Percentiles rank a stretch among this genome's conserved stretches.
Conservation (phyloP, 2,113 vertebrate species). For the Cephalopholis sonnerati region DNA sequence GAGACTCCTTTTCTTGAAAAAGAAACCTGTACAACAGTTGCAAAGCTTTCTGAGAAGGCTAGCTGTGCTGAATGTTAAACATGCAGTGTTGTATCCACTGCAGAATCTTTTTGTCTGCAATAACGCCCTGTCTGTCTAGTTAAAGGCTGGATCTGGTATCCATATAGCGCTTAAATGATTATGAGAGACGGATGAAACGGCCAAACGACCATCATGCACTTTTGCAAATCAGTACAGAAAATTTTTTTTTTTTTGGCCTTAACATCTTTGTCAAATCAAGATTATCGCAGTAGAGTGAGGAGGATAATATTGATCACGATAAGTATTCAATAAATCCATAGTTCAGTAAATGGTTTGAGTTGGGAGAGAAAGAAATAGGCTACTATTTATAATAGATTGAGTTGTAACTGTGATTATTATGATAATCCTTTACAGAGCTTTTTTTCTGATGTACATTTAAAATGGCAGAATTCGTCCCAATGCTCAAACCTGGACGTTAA, state of each 20-base stretch:
- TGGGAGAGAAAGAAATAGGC: conserved; percentile 69
- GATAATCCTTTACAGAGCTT: conserved; percentile 52
- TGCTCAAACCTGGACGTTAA: conserved; percentile 72
- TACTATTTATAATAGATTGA: conserved; percentile 75
- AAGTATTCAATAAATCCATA: conserved; percentile 51
- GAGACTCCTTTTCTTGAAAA: conserved; percentile 69
- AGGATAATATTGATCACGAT: conserved; percentile 58
- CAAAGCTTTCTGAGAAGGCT: conserved; percentile 80
- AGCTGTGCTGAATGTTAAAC: conserved; percentile 78
- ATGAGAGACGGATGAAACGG: conserved; percentile 52
- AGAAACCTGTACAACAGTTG: conserved; percentile 74
- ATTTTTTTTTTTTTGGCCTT: conserved; percentile 49
- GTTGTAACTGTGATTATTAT: conserved; percentile 73
- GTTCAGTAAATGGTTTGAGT: conserved; percentile 60
- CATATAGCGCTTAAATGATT: conserved; percentile 54
- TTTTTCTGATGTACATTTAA: conserved; percentile 60
- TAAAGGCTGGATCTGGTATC: conserved; percentile 77
- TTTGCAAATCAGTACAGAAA: conserved; percentile 59
- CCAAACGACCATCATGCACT: conserved; percentile 64
- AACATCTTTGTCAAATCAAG: conserved; percentile 56
- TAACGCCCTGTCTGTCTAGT: conserved; percentile 64
- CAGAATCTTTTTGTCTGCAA: conserved; percentile 71
- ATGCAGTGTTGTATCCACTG: conserved; percentile 69
- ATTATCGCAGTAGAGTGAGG: conserved; percentile 54
- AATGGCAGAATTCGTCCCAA: conserved; percentile 70